phyloP scores from a whole-genome alignment of 2,888 invertebrate species.

The Monoplex corrugatus region DNA sequence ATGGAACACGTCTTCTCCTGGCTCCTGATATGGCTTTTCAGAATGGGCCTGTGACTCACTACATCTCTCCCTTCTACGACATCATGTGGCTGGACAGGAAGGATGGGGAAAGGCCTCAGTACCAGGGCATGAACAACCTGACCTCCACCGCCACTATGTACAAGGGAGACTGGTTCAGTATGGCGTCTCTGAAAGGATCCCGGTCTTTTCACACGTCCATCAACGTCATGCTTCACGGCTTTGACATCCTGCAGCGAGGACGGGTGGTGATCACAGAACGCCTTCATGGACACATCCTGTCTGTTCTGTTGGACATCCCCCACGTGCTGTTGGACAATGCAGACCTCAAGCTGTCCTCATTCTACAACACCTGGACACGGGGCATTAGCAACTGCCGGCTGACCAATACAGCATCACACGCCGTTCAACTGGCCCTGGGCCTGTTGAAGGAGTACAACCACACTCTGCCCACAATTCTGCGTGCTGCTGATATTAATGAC shows the following conservation, averaged over 20 bases:
- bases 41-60: conserved; percentile 55
- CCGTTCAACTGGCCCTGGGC: conserved; percentile 41
- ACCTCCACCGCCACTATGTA: conserved; percentile 47
- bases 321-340: conserved; percentile 58
- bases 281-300: conserved; percentile 59
- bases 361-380: conserved; percentile 52
- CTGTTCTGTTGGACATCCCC: conserved; percentile 53
- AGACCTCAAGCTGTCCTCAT: conserved; percentile 53
- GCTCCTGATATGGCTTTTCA: conserved; percentile 61
- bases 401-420: conserved; percentile 47
- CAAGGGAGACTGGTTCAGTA: conserved; percentile 54
- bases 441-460: conserved; percentile 47
- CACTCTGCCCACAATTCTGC: too few species aligned
- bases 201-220: conserved; percentile 53
- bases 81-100: conserved; percentile 60
- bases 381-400: conserved; percentile 53
- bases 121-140: conserved; percentile 41
- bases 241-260: conserved; percentile 59
- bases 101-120: conserved; percentile 55
- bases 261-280: conserved; percentile 61
- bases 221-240: conserved; percentile 53
- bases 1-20: conserved; percentile 50
- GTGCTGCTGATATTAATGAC: too few species aligned
- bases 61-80: conserved; percentile 56
- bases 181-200: conserved; percentile 47